Evolutionary conservation across 2,797 vertebrate genomes (phyloP).

Genomic region (Amniataba percoides): DNA sequence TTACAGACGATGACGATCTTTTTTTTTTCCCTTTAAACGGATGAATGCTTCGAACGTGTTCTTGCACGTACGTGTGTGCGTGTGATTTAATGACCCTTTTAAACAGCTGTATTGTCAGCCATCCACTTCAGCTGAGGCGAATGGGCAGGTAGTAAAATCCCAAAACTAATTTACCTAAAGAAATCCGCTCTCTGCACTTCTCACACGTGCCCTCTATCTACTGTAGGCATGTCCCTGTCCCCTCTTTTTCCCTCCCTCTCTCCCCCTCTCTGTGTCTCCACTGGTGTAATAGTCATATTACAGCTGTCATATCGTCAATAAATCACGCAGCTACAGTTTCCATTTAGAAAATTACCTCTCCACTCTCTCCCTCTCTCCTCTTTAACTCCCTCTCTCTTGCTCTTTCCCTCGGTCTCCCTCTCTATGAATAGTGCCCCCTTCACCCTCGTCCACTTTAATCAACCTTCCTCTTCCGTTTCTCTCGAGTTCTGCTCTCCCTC

Average conservation of each 20-base stretch:
- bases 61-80: slow-evolving; percentile 9
- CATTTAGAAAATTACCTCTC: slow-evolving; percentile 85
- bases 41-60: background rate
- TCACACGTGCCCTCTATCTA: slow-evolving; percentile 55
- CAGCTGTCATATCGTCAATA: slow-evolving; percentile 82
- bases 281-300: slow-evolving; percentile 82
- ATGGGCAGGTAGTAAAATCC: slow-evolving; percentile 53
- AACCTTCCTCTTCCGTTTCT: slow-evolving; percentile 49
- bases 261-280: slow-evolving; percentile 58
- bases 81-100: slow-evolving; percentile 63
- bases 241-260: slow-evolving; percentile 32
- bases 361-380: slow-evolving; percentile 67
- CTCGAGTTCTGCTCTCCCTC: background rate
- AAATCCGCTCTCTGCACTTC: slow-evolving; percentile 39
- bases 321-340: slow-evolving; percentile 78
- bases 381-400: slow-evolving; percentile 61
- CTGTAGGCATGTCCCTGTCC: slow-evolving; percentile 39
- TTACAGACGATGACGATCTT: background rate
- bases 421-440: slow-evolving; percentile 66
- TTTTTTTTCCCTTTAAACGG: slow-evolving; percentile 5
- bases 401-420: slow-evolving; percentile 37
- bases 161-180: slow-evolving; percentile 64
- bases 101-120: slow-evolving; percentile 62
- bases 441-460: slow-evolving; percentile 63
- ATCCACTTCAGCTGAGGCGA: slow-evolving; percentile 47